Percentiles rank a stretch among this genome's conserved stretches.
Evolutionary conservation across 2,888 invertebrate species (phyloP).

Genomic region (Bellardia bayeri): DNA sequence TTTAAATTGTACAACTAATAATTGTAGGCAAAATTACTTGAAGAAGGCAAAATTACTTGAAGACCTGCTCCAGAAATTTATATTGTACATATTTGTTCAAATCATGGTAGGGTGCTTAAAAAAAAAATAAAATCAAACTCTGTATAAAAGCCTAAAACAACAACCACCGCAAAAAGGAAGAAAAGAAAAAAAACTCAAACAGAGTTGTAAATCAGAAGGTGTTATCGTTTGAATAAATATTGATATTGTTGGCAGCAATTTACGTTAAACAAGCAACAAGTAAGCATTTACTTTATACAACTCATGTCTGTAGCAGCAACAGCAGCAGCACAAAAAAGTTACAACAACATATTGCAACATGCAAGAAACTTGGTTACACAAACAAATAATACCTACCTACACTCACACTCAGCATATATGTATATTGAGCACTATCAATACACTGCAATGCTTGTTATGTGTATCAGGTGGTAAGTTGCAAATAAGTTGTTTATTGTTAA

Average conservation of each 20-base stretch:
- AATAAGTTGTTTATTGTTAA: conserved; percentile 66
- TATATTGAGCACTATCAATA: not conserved
- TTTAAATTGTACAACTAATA: no score
- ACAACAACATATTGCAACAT: conserved; percentile 37
- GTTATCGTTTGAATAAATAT: conserved; percentile 83
- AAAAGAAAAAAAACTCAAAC: not conserved
- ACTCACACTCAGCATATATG: not conserved
- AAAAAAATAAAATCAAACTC: no score
- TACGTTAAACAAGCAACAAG: conserved; percentile 68
- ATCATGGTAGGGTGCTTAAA: no score
- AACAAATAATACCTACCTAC: conserved; percentile 10
- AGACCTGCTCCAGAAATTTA: no score
- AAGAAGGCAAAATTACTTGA: no score
- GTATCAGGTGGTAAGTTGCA: conserved; percentile 67
- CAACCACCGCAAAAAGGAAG: not conserved
- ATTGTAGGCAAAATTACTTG: no score
- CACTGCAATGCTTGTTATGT: conserved; percentile 35
- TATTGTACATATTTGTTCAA: no score
- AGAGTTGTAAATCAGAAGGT: conserved; percentile 81
- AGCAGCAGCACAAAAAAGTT: not conserved
- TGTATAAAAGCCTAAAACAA: not conserved
- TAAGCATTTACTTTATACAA: conserved; percentile 62
- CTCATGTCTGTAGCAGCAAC: not conserved
- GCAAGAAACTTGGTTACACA: conserved; percentile 13
- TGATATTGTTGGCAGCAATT: conserved; percentile 78